Conservation (phyloP, 2,113 vertebrate genomes). For the Anhinga anhinga region DNA sequence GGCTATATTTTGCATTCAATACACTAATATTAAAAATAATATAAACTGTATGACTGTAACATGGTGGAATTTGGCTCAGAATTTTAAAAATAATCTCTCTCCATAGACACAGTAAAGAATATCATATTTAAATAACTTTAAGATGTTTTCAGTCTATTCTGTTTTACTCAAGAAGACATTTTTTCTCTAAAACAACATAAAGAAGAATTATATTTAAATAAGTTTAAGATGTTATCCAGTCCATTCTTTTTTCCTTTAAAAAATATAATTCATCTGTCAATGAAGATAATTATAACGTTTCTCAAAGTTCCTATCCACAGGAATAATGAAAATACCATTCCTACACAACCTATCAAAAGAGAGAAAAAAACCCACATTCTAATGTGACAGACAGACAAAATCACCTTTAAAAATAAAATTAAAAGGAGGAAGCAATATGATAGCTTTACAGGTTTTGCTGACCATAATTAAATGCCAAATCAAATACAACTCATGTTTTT, state of each 20-base stretch:
- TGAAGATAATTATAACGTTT: neutral
- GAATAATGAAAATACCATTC: slow-evolving; percentile 28
- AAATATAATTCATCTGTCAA: slow-evolving; percentile 10
- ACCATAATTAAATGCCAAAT: slow-evolving; percentile 7
- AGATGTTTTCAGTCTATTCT: slow-evolving; percentile 25
- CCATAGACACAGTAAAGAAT: neutral
- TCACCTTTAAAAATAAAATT: neutral
- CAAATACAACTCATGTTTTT: neutral
- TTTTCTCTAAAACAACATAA: neutral
- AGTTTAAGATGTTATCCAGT: slow-evolving; percentile 32
- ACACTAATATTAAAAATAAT: neutral
- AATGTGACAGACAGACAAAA: neutral
- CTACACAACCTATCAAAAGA: neutral
- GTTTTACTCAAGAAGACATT: neutral
- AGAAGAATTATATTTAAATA: slow-evolving; percentile 21
- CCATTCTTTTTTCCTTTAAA: neutral
- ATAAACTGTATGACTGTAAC: neutral
- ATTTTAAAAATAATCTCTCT: neutral
- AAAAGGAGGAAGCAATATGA: neutral
- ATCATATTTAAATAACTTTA: slow-evolving; percentile 38
- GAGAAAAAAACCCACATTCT: neutral
- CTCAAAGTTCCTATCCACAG: neutral
- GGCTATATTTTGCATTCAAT: neutral
- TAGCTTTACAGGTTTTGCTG: neutral
- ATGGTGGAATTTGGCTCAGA: neutral